Conservation (phyloP, 2,888 invertebrate species). For the Harmothoe impar region DNA sequence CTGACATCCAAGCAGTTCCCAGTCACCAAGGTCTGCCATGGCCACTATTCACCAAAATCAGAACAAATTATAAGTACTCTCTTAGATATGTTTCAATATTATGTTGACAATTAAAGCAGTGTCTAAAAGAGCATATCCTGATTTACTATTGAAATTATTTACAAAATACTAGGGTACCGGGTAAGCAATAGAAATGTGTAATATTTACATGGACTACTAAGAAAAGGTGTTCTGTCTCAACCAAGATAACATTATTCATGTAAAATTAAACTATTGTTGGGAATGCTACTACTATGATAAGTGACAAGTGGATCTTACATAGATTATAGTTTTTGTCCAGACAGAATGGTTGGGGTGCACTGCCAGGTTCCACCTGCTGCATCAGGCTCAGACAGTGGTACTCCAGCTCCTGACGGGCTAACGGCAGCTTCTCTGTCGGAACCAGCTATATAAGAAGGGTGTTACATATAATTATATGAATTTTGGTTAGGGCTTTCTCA, state of each 20-base stretch:
- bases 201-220: too few relatives aligned
- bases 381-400: neutral
- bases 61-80: neutral
- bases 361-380: neutral
- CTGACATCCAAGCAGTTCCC: neutral
- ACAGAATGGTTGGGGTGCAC: slow-evolving; percentile 8
- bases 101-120: neutral
- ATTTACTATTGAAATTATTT: too few relatives aligned
- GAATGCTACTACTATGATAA: too few relatives aligned
- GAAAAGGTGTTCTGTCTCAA: too few relatives aligned
- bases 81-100: neutral
- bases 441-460: neutral
- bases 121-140: neutral
- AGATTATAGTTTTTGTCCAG: neutral
- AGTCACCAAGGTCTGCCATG: neutral
- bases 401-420: neutral
- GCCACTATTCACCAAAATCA: neutral
- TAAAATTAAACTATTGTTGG: too few relatives aligned
- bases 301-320: too few relatives aligned
- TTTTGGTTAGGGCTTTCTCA: too few relatives aligned
- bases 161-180: neutral
- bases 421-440: neutral
- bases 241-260: too few relatives aligned
- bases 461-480: too few relatives aligned
- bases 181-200: too few relatives aligned